Conservation (phyloP, 1,140 invertebrate species). For the Elysia chlorotica region DNA sequence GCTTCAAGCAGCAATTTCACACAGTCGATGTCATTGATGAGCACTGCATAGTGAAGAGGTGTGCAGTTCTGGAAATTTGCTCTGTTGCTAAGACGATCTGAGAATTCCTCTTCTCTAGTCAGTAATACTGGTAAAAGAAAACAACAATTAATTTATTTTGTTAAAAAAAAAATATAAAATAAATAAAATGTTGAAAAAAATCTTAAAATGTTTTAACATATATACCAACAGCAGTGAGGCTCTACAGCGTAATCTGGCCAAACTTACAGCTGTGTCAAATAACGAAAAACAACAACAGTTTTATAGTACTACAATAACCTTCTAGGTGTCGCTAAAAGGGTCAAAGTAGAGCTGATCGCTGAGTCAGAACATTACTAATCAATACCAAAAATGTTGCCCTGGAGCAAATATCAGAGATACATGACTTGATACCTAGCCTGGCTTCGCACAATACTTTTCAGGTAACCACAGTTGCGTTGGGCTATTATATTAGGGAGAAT, state of each 20-base stretch:
- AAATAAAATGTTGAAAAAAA: background rate
- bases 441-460: no score
- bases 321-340: no score
- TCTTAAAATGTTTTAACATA: background rate
- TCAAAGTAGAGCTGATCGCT: no score
- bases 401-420: no score
- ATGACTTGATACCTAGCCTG: no score
- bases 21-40: constrained; percentile 73
- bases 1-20: constrained; percentile 61
- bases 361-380: no score
- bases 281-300: no score
- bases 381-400: no score
- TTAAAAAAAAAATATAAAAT: background rate
- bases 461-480: no score
- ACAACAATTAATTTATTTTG: background rate
- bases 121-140: constrained; percentile 66
- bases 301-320: no score
- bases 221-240: background rate
- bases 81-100: constrained; percentile 73
- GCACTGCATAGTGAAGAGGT: constrained; percentile 86
- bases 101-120: constrained; percentile 81
- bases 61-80: constrained; percentile 83
- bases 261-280: background rate
- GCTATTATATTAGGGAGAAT: no score
- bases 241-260: no score